Percentiles rank a stretch among this genome's conserved stretches.
phyloP scores from a whole-genome alignment of 2,888 invertebrate species.

The Drosophila gaucha region DNA sequence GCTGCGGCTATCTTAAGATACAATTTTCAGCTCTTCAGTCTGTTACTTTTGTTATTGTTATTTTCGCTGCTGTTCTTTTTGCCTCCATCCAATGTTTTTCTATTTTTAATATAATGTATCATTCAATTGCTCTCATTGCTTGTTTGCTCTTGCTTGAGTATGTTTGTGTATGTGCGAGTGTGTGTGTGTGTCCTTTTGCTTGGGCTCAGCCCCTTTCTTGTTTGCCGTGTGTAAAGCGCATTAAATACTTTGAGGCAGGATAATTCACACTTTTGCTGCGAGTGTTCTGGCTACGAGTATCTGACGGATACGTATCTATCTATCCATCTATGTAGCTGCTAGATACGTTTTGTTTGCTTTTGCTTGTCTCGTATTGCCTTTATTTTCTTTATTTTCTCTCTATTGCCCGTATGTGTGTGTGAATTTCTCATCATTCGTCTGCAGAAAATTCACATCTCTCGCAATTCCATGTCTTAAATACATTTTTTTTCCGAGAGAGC shows the following conservation, averaged over 20 bases:
- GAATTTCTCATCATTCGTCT: conserved; percentile 29
- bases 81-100: conserved; percentile 16
- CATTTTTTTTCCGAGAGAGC: conserved; percentile 56
- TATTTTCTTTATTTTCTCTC: conserved; percentile 22
- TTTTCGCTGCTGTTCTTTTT: conserved; percentile 5
- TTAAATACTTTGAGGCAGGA: conserved; percentile 80
- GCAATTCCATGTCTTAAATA: conserved; percentile 56
- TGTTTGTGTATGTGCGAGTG: conserved; percentile 1
- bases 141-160: conserved; percentile 9
- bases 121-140: conserved; percentile 36
- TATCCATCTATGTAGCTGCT: conserved; percentile 34
- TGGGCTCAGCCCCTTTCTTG: conserved; percentile 9
- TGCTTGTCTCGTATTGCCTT: conserved; percentile 9
- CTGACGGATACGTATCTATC: conserved; percentile 58
- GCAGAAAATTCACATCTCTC: conserved; percentile 36
- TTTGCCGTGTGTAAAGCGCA: conserved; percentile 73
- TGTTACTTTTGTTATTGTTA: background rate
- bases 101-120: conserved; percentile 52
- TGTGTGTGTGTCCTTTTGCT: conserved; percentile 4
- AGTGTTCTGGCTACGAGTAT: conserved; percentile 41
- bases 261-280: conserved; percentile 72
- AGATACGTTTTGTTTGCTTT: conserved; percentile 53
- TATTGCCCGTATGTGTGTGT: conserved; percentile 20
- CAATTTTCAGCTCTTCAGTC: background rate
- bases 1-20: background rate